Percentiles rank a stretch among this genome's conserved stretches.
Conservation (phyloP, 2,113 vertebrate genomes). For the Phaetusa simplex region DNA sequence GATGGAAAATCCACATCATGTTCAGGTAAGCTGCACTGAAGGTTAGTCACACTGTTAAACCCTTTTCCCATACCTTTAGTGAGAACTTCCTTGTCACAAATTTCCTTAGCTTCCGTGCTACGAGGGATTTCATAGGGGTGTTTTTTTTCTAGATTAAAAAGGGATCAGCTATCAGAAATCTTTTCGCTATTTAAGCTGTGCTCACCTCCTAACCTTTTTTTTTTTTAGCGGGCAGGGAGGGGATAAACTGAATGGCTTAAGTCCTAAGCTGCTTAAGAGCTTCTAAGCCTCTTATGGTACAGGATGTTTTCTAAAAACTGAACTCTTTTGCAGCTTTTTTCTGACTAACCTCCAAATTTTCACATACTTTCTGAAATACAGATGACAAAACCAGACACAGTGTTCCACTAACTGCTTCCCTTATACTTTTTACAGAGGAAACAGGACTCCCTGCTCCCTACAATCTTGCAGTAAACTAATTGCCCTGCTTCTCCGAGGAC, state of each 20-base stretch:
- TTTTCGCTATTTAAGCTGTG: conserved; percentile 16
- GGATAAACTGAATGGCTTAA: conserved; percentile 10
- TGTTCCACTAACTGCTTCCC: not conserved
- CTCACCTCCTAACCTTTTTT: not conserved
- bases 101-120: not conserved
- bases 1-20: not conserved
- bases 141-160: not conserved
- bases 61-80: not conserved
- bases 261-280: conserved; percentile 44
- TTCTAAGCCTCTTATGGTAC: conserved; percentile 6
- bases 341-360: not conserved
- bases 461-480: not conserved
- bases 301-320: not conserved
- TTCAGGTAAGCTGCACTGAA: not conserved
- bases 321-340: not conserved
- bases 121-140: not conserved
- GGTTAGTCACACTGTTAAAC: not conserved
- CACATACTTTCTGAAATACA: not conserved
- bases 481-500: not conserved
- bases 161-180: conserved; percentile 14
- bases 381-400: not conserved
- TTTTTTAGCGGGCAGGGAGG: not conserved
- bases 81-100: not conserved
- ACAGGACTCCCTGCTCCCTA: not conserved
- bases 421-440: not conserved